phyloP scores from a whole-genome alignment of 37 sponge, comb jelly and placozoan genomes.

The Axinella damicornis region DNA sequence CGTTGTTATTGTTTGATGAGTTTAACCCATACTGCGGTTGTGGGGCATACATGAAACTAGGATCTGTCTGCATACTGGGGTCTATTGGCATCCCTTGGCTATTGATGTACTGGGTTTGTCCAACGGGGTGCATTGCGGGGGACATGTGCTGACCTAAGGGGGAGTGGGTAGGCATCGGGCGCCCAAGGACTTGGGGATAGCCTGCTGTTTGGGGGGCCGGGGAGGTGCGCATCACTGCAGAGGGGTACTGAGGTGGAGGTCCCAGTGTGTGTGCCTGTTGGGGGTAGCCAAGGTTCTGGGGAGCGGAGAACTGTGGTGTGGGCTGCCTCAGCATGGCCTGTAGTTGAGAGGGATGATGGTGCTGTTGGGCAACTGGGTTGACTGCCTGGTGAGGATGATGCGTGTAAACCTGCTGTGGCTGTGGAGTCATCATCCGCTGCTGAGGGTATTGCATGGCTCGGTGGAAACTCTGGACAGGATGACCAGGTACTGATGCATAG shows the following conservation, averaged over 20 bases:
- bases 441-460: too few species aligned
- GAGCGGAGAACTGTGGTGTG: slow-evolving; percentile 20
- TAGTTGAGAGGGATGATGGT: neutral
- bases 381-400: too few species aligned
- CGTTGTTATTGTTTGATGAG: slow-evolving; percentile 27
- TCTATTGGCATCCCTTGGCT: slow-evolving; percentile 6
- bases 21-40: slow-evolving; percentile 8
- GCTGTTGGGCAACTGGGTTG: neutral
- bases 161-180: neutral
- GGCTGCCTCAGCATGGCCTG: slow-evolving; percentile 16
- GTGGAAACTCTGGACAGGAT: too few species aligned
- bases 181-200: slow-evolving; percentile 45
- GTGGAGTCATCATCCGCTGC: neutral
- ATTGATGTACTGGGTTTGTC: neutral
- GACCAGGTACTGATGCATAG: too few species aligned
- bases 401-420: too few species aligned
- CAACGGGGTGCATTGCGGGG: neutral
- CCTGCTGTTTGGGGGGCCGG: slow-evolving; percentile 14
- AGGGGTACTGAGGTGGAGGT: slow-evolving; percentile 67
- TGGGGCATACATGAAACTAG: slow-evolving; percentile 20
- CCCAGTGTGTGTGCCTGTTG: slow-evolving; percentile 4
- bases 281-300: neutral
- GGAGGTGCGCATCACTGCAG: neutral
- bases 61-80: slow-evolving; percentile 15
- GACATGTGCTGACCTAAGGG: slow-evolving; percentile 3